A percentile compares a stretch with the other conserved stretches of the same genome.
These are phyloP conservation scores for Cantharis rufa DNA, from an alignment of 2,888 invertebrate genomes.

Conservation along the genomic window DNA sequence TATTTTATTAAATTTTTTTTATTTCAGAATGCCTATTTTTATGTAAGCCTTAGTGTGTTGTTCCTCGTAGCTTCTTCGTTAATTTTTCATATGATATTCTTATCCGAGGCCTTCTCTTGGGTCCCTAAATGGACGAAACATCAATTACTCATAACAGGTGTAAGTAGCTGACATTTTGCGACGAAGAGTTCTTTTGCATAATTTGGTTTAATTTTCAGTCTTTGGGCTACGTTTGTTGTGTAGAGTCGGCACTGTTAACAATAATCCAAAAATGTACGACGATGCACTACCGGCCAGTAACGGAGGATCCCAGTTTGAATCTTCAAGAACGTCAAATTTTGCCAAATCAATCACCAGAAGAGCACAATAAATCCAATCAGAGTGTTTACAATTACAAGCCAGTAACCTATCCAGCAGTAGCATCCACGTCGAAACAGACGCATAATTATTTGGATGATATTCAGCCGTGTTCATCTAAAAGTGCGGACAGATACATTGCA, in stretches of 20 bases:
- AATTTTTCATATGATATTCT: conserved; percentile 70
- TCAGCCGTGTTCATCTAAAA: conserved; percentile 58
- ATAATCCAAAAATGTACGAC: conserved; percentile 63
- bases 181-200: not conserved
- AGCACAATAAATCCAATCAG: conserved; percentile 50
- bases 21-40: conserved; percentile 72
- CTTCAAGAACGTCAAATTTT: conserved; percentile 55
- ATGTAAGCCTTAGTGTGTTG: conserved; percentile 72
- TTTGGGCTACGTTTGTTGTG: conserved; percentile 65
- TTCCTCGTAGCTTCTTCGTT: conserved; percentile 72
- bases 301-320: conserved; percentile 65
- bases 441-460: conserved; percentile 54
- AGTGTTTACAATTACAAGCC: conserved; percentile 56
- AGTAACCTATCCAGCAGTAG: conserved; percentile 46
- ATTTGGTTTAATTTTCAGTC: conserved; percentile 53
- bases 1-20: not conserved
- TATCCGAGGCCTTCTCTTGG: conserved; percentile 68
- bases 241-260: conserved; percentile 64
- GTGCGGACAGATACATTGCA: conserved; percentile 51
- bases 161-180: conserved; percentile 56
- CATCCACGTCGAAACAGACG: conserved; percentile 59
- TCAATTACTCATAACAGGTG: conserved; percentile 68
- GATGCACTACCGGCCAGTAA: conserved; percentile 64
- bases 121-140: conserved; percentile 74
- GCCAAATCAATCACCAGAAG: conserved; percentile 47